Base-by-base conservation (phyloP, 2,797 vertebrate species). In the Diceros bicornis region DNA sequence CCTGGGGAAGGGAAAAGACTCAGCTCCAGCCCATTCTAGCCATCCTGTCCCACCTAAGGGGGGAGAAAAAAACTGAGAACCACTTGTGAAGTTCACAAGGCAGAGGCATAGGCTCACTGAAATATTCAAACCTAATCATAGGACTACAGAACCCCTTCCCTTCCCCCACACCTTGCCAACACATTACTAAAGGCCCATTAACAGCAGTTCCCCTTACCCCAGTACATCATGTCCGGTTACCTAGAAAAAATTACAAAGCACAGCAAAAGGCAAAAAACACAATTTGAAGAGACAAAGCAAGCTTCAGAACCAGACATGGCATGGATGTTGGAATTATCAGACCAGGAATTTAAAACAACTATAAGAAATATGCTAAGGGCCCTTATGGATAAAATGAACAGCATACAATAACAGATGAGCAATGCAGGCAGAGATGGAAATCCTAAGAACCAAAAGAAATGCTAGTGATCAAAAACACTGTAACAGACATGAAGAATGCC, bases 271-370 rank as follows among this genome's bases (percentile, higher is more conserved):
- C 52, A 59, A 89, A 82, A 71, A 83, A 74, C 34, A 72, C 9
- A 64, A 89, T 66, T 0, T 89, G 66, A 82, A 91, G 34, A 64
- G n/a, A 79, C 52, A 74, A 89, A 94, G 44, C 69, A 84, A 55
- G 57, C 47, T 64, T 47, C 47, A 87, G 52, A 93, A 86, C 29
- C 8, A 86, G 52, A 29, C 12, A 37, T 9, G 66, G 61, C 91
- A 86, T n/a, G 55, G 55, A 69, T 79, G 21, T 8, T 71, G 20
- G n/a, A 93, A 87, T 87, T n/a, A 71, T 61, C 64, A 71, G 52
- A 87, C 25, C 41, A 71, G 64, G 20, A 61, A 91, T 29, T 50
- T 71, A 61, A 71, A 59, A 82, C 52, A 34, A 82, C 77, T 34
- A 91, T 82, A 64, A 81, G 47, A 59, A 81, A 34, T 27, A 91